Evolutionary conservation across 2,113 vertebrate species (phyloP), one percentile per base, ranked within the genome.

Genomic region (Scartelaos histophorus): DNA sequence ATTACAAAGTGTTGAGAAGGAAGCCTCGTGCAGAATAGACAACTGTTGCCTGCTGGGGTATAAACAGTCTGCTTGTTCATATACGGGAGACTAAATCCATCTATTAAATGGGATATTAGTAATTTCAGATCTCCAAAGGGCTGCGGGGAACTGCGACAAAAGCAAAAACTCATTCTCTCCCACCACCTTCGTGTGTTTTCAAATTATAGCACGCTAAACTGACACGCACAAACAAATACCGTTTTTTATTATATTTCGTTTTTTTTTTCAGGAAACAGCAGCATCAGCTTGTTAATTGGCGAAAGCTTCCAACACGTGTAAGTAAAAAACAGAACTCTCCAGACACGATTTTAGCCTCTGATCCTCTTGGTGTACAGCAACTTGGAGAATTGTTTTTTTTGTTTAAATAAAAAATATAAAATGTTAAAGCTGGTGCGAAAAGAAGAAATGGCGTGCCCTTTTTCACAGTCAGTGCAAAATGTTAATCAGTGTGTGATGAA

Each of bases 321-420:
- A 46, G 60, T 68, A 34, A 82, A 66, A 15, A 69, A 74, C 60
- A 62, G 69, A 67, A 78, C 75, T 77, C 79, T 82, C 47, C 77
- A 17, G 80, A 86, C 76, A 84, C 75, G 68, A 81, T 82, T 61
- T 80, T 86, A 80, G 76, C 76, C 79, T 86, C 79, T 88, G 78
- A 89, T 87, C 73, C 61, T 69, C 22, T 57, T 62, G 21, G 58
- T 3, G 17, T 71, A 67, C 69, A 78, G 66, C 47, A 51, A 71
- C 68, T 43, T 66, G 61, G 71, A 81, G 47, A 4, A 78, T 75
- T 60, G 57, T 45, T 71, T 35, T 66, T 34, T 57, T 34, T 25
- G 21, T 57, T 34, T 22, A 24, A 70, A 57, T 49, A 43, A 24
- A 70, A 51, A n/a, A 15, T 17, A 0, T 21, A 25, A 57, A 12